Evolutionary conservation across 2,797 vertebrate species (phyloP), one percentile per base, ranked within the genome.

Genomic region (Sorex maritimensis): DNA sequence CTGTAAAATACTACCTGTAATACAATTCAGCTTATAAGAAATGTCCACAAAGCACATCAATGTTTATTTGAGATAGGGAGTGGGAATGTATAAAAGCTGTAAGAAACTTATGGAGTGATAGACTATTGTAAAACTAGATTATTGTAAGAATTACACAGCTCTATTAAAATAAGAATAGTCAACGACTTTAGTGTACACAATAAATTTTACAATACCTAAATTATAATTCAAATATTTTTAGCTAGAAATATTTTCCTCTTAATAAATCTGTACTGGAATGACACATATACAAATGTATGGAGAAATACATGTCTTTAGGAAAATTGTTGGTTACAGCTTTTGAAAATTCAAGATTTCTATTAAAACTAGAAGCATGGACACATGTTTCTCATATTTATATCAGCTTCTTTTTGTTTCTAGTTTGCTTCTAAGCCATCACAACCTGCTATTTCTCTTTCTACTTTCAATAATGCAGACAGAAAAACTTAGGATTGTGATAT

Each of bases 401-500:
- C 5, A 8, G 19, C 2, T 63, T 67, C 26, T 52, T 84, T 92
- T 79, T 28, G 34, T 78, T 73, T 55, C 21, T 81, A 49, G 77
- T 87, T 8, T 65, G 3, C 87, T 49, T 19, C 12, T 58, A 23
- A 15, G 55, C 72, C 26, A 77, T 77, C 26, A 82, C 11, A 67
- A 17, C 55, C 55, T 79, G 12, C 58, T 71, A 49, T 82, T 52
- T 94, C 77, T 55, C 85, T 72, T 55, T 11, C 12, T 79, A 12
- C 34, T 21, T 92, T 87, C 63, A 80, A 2, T 2, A 10, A 69
- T 13, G 23, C 49, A 13, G 81, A 26, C 4, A 85, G 89, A 79
- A 28, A 44, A 41, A 46, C 38, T 67, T 68, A 94, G 61, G 79
- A 81, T 38, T 88, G 38, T 90, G 63, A 79, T 28, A 90, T 77